Evolutionary conservation across 2,113 vertebrate genomes (phyloP).

Genomic region (Vidua chalybeata): DNA sequence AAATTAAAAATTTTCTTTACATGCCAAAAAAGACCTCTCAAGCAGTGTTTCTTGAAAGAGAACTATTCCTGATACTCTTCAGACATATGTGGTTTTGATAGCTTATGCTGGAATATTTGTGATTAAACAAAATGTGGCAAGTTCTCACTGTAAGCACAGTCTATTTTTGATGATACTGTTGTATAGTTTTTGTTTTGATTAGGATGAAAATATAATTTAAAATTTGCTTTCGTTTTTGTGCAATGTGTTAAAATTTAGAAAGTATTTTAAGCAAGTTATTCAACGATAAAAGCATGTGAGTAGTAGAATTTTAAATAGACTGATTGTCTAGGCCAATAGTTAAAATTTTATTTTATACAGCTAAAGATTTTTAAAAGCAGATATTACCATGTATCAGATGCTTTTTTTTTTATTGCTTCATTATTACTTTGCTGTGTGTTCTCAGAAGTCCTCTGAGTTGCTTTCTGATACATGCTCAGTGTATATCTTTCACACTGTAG

Average conservation of each 20-base stretch:
- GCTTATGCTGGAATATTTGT: neutral
- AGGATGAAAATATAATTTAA: neutral
- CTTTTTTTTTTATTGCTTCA: neutral
- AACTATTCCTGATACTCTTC: neutral
- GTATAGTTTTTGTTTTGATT: neutral
- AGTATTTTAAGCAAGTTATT: neutral
- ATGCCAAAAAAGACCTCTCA: neutral
- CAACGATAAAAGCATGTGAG: neutral
- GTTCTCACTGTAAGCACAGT: neutral
- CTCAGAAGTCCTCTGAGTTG: neutral
- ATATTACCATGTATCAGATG: neutral
- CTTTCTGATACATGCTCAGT: neutral
- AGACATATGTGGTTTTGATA: neutral
- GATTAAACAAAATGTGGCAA: neutral
- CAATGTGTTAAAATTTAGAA: neutral
- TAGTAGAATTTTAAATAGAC: neutral
- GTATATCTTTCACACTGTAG: rapidly evolving
- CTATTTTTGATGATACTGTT: neutral
- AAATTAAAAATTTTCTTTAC: neutral
- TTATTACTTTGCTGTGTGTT: neutral
- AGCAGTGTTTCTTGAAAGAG: neutral
- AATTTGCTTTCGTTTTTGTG: neutral
- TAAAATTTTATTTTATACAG: neutral
- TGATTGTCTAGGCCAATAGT: neutral
- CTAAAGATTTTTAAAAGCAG: neutral